A percentile compares a stretch with the other conserved stretches of the same genome.
Evolutionary conservation across 2,113 vertebrate species (phyloP).

Genomic region (Lepidothrix coronata): DNA sequence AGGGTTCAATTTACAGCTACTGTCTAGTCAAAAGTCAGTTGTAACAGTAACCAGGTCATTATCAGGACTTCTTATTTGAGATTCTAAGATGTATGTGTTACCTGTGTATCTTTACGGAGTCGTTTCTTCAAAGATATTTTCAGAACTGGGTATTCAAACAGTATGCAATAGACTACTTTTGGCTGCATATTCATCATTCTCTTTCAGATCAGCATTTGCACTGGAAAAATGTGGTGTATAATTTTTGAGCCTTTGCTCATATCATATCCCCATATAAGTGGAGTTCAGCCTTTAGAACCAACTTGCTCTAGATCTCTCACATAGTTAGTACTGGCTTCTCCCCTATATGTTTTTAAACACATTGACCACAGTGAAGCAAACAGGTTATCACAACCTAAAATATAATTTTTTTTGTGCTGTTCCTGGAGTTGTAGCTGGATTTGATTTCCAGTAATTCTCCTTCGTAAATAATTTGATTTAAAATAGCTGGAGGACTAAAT

Average conservation of each 20-base stretch:
- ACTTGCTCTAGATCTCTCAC: background rate
- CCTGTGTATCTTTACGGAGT: background rate
- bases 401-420: background rate
- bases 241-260: background rate
- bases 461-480: background rate
- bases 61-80: background rate
- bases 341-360: background rate
- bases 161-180: background rate
- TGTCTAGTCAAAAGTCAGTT: background rate
- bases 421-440: background rate
- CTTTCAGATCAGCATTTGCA: background rate
- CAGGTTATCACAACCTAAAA: background rate
- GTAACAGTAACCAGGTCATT: background rate
- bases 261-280: background rate
- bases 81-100: background rate
- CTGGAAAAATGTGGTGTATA: background rate
- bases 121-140: background rate
- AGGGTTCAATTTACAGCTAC: background rate
- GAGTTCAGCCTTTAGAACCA: background rate
- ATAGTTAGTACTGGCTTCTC: background rate
- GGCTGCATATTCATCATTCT: background rate
- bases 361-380: background rate
- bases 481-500: background rate
- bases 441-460: background rate
- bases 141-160: background rate